phyloP scores from a whole-genome alignment of 2,888 invertebrate genomes.

The Tanypteryx hageni region DNA sequence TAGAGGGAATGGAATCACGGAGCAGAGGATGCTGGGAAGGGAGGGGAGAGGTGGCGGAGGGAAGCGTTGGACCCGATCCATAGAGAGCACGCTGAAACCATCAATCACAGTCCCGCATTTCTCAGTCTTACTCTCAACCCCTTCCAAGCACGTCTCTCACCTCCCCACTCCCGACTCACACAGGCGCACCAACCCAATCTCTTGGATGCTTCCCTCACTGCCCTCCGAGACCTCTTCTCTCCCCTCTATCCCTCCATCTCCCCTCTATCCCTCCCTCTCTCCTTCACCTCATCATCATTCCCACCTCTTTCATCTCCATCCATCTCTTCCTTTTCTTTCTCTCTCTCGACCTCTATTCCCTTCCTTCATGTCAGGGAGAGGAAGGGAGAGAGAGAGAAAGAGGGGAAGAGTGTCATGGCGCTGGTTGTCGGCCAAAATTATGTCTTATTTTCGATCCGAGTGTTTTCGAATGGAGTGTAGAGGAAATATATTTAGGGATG shows the following conservation, averaged over 20 bases:
- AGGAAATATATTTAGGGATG: conserved; percentile 62
- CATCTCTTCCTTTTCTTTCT: conserved; percentile 34
- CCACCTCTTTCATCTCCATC: conserved; percentile 56
- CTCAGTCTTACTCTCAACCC: conserved; percentile 37
- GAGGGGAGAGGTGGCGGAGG: background rate
- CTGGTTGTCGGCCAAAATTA: conserved; percentile 64
- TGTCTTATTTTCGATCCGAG: conserved; percentile 63
- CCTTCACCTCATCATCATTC: conserved; percentile 51
- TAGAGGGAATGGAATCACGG: conserved; percentile 17
- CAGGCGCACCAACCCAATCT: background rate
- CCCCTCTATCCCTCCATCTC: background rate
- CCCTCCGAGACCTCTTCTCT: background rate
- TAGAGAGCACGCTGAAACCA: conserved; percentile 58
- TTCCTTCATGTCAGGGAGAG: background rate
- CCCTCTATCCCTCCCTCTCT: background rate
- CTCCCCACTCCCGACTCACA: background rate
- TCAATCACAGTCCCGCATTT: conserved; percentile 63
- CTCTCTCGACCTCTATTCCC: background rate
- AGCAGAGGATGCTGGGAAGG: background rate
- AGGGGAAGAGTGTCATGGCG: conserved; percentile 54
- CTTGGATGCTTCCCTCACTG: background rate
- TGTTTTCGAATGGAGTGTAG: conserved; percentile 58
- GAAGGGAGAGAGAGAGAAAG: background rate
- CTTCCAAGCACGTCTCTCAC: conserved; percentile 30
- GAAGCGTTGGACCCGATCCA: conserved; percentile 43